These are phyloP conservation scores for Drosophila phalerata DNA, from an alignment of 2,888 invertebrate genomes.

Conservation along the genomic window DNA sequence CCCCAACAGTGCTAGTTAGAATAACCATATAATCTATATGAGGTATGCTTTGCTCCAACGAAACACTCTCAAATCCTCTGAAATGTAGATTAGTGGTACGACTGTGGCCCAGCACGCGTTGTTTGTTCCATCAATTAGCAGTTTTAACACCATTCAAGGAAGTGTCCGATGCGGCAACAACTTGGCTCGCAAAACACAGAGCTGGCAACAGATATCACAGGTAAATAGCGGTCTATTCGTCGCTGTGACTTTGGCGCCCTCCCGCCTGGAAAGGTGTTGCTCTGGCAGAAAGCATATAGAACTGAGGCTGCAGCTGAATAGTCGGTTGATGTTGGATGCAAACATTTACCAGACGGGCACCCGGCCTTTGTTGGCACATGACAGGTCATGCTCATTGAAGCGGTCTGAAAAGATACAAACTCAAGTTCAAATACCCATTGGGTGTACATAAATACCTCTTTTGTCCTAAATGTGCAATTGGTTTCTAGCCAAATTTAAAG, in stretches of 20 bases:
- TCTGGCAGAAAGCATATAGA: slow-evolving; percentile 7
- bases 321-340: slow-evolving; percentile 4
- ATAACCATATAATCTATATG: no score
- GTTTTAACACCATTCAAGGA: slow-evolving; percentile 57
- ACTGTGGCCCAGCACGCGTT: slow-evolving; percentile 69
- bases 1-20: no score
- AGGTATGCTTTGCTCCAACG: background rate
- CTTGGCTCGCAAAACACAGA: slow-evolving; percentile 37
- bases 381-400: slow-evolving; percentile 34
- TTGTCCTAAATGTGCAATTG: slow-evolving; percentile 13
- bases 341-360: slow-evolving; percentile 22
- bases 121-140: slow-evolving; percentile 69
- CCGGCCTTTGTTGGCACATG: slow-evolving; percentile 59
- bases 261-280: slow-evolving; percentile 6
- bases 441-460: background rate
- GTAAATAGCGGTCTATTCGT: slow-evolving; percentile 57
- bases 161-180: slow-evolving; percentile 48
- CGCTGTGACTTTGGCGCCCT: slow-evolving; percentile 27
- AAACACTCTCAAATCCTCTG: slow-evolving; percentile 22
- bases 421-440: background rate
- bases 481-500: background rate
- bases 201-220: slow-evolving; percentile 65
- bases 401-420: background rate
- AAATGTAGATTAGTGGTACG: slow-evolving; percentile 56
- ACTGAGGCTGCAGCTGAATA: slow-evolving; percentile 6